Evolutionary conservation across 2,888 invertebrate species (phyloP).

Genomic region (Pyrrhosoma nymphula): DNA sequence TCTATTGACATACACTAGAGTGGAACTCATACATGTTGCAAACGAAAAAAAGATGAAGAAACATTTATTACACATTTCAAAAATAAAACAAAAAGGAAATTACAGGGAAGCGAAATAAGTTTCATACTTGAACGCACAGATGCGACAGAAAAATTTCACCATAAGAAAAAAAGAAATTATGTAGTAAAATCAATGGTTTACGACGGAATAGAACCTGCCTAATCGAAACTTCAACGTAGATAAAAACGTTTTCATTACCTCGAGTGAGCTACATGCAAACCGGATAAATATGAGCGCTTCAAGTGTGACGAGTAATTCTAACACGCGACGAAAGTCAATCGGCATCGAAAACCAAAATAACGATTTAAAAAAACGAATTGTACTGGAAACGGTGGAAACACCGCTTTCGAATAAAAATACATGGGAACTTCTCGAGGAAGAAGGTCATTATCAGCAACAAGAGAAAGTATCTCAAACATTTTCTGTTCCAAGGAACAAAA

Average conservation of each 20-base stretch:
- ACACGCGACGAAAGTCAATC: background rate
- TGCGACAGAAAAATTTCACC: background rate
- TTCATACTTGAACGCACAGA: background rate
- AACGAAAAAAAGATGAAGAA: too few species aligned
- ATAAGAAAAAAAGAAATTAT: background rate
- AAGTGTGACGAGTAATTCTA: background rate
- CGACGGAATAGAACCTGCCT: background rate
- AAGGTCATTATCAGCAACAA: slow-evolving; percentile 12
- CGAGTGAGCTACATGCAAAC: background rate
- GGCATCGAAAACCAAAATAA: background rate
- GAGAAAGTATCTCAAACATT: background rate
- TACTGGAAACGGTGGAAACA: background rate
- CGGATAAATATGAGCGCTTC: background rate
- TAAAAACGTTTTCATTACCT: background rate
- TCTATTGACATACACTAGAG: too few species aligned
- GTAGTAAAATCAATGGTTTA: background rate
- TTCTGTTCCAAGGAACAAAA: background rate
- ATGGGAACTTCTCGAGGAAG: background rate
- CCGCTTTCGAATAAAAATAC: background rate
- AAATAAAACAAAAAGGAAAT: background rate
- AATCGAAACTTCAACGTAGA: background rate
- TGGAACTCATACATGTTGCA: too few species aligned
- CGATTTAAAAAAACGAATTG: background rate
- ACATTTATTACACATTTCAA: too few species aligned
- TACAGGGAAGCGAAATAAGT: background rate